Conservation (phyloP, 2,888 invertebrate genomes). For the Drosophila kuntzei region DNA sequence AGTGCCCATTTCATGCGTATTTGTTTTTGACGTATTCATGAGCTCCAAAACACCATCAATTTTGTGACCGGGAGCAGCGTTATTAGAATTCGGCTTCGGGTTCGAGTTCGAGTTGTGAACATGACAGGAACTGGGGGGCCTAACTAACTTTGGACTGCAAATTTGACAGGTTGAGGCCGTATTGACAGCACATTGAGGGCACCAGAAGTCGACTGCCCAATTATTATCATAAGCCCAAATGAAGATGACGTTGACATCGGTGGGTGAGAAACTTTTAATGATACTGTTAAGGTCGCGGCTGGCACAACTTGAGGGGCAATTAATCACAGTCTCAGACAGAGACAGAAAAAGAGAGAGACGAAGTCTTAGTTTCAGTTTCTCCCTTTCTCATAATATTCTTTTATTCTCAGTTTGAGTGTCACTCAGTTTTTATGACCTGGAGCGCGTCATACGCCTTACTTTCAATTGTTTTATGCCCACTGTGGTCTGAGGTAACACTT, state of each 20-base stretch:
- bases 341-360: not conserved
- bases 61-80: slow-evolving; percentile 29
- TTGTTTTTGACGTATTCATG: slow-evolving; percentile 73
- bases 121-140: slow-evolving; percentile 40
- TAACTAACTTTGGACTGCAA: slow-evolving; percentile 52
- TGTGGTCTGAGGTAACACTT: slow-evolving; percentile 51
- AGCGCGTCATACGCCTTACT: slow-evolving; percentile 48
- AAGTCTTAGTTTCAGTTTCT: slow-evolving; percentile 1
- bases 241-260: slow-evolving; percentile 71
- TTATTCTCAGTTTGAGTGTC: slow-evolving; percentile 59
- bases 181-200: slow-evolving; percentile 50
- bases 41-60: slow-evolving; percentile 72
- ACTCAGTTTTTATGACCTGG: slow-evolving; percentile 71
- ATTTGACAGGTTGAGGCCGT: slow-evolving; percentile 61
- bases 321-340: slow-evolving; percentile 66
- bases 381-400: not conserved
- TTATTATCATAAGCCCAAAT: slow-evolving; percentile 79
- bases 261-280: slow-evolving; percentile 63
- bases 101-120: slow-evolving; percentile 10
- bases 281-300: slow-evolving; percentile 63
- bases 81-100: slow-evolving; percentile 1
- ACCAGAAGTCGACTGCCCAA: slow-evolving; percentile 56
- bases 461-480: slow-evolving; percentile 77
- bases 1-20: slow-evolving; percentile 67
- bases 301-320: slow-evolving; percentile 58